Base-by-base conservation (phyloP, 2,797 vertebrate genomes). In the Megaceryle alcyon region DNA sequence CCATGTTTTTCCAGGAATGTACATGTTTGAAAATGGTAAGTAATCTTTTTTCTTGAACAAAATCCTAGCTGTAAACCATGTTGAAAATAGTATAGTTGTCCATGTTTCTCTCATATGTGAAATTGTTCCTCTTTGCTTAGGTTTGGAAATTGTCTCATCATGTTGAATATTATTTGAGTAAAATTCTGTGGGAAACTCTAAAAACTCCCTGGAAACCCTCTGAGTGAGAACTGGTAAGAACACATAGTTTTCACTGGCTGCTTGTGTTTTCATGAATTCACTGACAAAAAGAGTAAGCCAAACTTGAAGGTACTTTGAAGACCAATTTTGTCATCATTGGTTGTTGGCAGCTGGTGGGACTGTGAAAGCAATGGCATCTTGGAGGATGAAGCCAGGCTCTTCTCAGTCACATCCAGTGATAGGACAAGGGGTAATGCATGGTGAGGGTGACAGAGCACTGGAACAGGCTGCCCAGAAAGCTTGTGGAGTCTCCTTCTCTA, bases 321-420 rank as follows among this genome's bases (percentile, higher is more conserved):
- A 54, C 0, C 18, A 2, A 57, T 71, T 86, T 73, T 66, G 17
- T 21, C 1, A 0, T 31, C 8, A 3, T 86, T 28, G 14, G 14
- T 48, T 6, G 0, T 2, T 35, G 21, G 29, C 23, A 65, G 10
- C 10, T 31, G 22, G 17, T 59, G 26, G 25, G 37, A 6, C 79
- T 69, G 57, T 1, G 10, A 43, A 54, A 68, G 23, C 33, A 31
- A 3, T 0, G 6, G 21, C 12, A 21, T 17, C n/a, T 83, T 49
- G 35, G 35, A 35, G 35, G 7, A 35, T 35, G 35, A 9, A 35
- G 35, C 35, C 35, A 35, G 35, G 7, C 35, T 35, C 35, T 35
- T 35, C 35, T 35, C 35, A 35, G 35, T 35, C 35, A 35, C 35
- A 35, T 35, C 35, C 35, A 8, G 35, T 35, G 35, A 35, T 35